Conservation (phyloP, 2,113 vertebrate species). For the Salvelinus alpinus region DNA sequence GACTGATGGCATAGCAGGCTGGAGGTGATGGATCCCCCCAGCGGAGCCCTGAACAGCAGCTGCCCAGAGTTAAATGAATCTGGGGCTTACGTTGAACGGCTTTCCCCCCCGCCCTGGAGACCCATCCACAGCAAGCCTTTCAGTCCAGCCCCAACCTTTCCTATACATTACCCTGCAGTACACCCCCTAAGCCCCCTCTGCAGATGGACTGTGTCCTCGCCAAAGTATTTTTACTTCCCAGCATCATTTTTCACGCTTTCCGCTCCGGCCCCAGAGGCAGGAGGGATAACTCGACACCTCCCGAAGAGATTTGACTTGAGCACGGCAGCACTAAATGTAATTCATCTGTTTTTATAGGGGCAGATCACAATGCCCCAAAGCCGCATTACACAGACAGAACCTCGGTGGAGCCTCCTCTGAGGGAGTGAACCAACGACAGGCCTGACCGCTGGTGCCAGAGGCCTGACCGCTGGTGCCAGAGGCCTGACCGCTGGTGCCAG, state of each 20-base stretch:
- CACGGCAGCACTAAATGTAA: slow-evolving; percentile 49
- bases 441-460: background rate
- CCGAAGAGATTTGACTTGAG: slow-evolving; percentile 53
- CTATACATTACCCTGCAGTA: slow-evolving; percentile 39
- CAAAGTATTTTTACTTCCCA: slow-evolving; percentile 57
- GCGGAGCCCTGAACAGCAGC: slow-evolving; percentile 36
- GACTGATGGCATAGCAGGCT: slow-evolving; percentile 44
- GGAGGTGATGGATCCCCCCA: slow-evolving; percentile 37
- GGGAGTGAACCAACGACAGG: slow-evolving; percentile 11
- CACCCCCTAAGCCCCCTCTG: slow-evolving; percentile 25
- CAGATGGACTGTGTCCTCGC: slow-evolving; percentile 30
- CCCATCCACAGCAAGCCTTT: slow-evolving; percentile 39
- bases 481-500: too few species aligned
- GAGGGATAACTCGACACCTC: slow-evolving; percentile 58
- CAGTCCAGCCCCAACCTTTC: slow-evolving; percentile 26
- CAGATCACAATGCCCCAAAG: slow-evolving; percentile 42
- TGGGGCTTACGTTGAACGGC: slow-evolving; percentile 56
- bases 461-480: too few species aligned
- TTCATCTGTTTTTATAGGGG: slow-evolving; percentile 49
- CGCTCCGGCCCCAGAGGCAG: slow-evolving; percentile 20
- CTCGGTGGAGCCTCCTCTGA: slow-evolving; percentile 1
- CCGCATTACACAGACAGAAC: slow-evolving; percentile 21
- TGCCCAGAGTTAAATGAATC: slow-evolving; percentile 56
- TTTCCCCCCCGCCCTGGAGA: slow-evolving; percentile 42
- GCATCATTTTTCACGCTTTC: slow-evolving; percentile 52